Base-by-base conservation (phyloP, 2,888 invertebrate species). In the Gymnocheta viridis region DNA sequence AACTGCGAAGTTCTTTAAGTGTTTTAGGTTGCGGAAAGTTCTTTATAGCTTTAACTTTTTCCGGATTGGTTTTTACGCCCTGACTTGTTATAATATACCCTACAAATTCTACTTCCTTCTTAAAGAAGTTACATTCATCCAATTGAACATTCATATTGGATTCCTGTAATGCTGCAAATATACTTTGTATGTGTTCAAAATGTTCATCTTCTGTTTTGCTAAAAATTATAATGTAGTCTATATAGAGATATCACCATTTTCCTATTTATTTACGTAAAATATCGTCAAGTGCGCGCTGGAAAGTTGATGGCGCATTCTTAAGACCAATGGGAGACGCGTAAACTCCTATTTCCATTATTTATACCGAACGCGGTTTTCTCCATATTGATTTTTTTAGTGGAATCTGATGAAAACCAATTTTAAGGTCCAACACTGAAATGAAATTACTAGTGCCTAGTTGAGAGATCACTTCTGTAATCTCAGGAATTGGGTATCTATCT, bases 1-100 rank as follows among this genome's bases (percentile, higher is more conserved):
- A 60, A 38, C 35, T 60, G 17, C 58, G 22, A n/a, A 86, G 73
- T 56, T 85, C 84, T 41, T 78, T 84, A 3, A 86, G 27, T 6
- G 85, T 86, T 80, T 29, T 38, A 14, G 69, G 78, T 19, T 51
- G 49, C 44, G 44, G 44, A 41, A 41, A 41, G n/a, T 41, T 44
- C 5, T 27, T 29, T 17, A 85, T 85, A 10, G 82, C 73, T 51
- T 76, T 17, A 1, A 70, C 72, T 54, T 74, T 77, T 22, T 49
- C 54, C 0, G 73, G 80, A 47, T 81, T 85, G 32, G 77, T 81
- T 47, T 62, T 77, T 35, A n/a, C n/a, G n/a, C n/a, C n/a, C n/a
- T n/a, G n/a, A n/a, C n/a, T n/a, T n/a, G n/a, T n/a, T n/a, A n/a
- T n/a, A n/a, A n/a, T n/a, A n/a, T n/a, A n/a, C n/a, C n/a, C n/a